Percentiles rank a stretch among this genome's conserved stretches.
These are phyloP conservation scores for Clostera curtula DNA, from an alignment of 2,888 invertebrate genomes.

Conservation along the genomic window DNA sequence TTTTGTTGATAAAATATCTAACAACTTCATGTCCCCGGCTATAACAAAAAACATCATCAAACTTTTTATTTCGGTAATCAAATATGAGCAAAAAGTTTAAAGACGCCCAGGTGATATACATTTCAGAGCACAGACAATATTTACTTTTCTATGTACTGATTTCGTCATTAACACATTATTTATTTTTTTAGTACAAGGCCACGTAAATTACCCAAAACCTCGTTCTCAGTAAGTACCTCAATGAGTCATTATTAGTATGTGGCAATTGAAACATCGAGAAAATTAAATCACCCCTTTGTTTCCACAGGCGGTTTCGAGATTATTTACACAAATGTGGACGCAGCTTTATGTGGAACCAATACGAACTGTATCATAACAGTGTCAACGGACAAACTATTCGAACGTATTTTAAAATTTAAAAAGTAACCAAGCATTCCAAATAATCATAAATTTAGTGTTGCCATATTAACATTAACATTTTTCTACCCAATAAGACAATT, in stretches of 20 bases:
- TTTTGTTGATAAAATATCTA: too few species aligned
- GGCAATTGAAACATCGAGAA: slow-evolving; percentile 40
- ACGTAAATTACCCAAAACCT: slow-evolving; percentile 29
- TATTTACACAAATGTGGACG: slow-evolving; percentile 61
- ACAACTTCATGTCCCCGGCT: too few species aligned
- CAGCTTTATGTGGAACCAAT: slow-evolving; percentile 45
- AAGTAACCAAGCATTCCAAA: slow-evolving; percentile 62
- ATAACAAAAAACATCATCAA: too few species aligned
- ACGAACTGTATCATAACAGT: slow-evolving; percentile 43
- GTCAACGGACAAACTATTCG: slow-evolving; percentile 29
- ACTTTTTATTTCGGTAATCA: too few species aligned
- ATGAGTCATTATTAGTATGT: slow-evolving; percentile 40
- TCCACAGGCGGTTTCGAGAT: slow-evolving; percentile 45
- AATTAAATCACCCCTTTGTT: slow-evolving; percentile 51
- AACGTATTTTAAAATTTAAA: slow-evolving; percentile 34
- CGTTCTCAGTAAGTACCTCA: slow-evolving; percentile 21
- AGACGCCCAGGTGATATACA: too few species aligned
- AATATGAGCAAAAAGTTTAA: too few species aligned
- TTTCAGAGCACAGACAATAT: slow-evolving; percentile 16
- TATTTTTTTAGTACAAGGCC: slow-evolving; percentile 17
- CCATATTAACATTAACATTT: slow-evolving; percentile 58
- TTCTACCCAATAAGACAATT: slow-evolving; percentile 23
- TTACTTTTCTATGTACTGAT: slow-evolving; percentile 6
- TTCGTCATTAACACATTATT: slow-evolving; percentile 17
- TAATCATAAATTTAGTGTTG: slow-evolving; percentile 56